Conservation (phyloP, 2,113 vertebrate genomes). For the Platysteira castanea region DNA sequence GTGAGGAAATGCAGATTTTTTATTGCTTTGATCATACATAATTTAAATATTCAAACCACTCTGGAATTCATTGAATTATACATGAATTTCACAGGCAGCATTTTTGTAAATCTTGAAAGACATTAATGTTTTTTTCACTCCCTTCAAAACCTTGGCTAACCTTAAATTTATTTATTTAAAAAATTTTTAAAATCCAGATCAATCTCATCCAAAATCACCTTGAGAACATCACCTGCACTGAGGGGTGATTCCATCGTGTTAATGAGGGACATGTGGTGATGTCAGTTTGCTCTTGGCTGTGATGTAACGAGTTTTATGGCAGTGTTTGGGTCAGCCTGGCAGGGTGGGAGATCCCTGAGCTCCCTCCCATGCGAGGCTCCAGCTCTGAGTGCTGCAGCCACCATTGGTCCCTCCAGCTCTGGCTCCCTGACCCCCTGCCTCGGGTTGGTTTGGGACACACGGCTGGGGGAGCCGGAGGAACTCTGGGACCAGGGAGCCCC, state of each 20-base stretch:
- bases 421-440: background rate
- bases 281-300: background rate
- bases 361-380: fast-evolving
- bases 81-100: constrained; percentile 53
- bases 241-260: fast-evolving
- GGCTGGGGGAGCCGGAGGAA: background rate
- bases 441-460: background rate
- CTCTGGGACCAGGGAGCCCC: background rate
- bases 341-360: background rate
- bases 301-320: fast-evolving
- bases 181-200: background rate
- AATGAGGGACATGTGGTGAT: background rate
- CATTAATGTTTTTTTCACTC: background rate
- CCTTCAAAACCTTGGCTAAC: background rate
- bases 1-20: constrained; percentile 70
- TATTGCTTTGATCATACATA: constrained; percentile 65
- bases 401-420: background rate
- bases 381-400: fast-evolving
- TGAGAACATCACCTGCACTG: fast-evolving
- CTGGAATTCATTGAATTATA: constrained; percentile 56
- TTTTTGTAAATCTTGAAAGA: constrained; percentile 17
- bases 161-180: background rate
- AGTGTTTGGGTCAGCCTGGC: background rate
- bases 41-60: constrained; percentile 76
- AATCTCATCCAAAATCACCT: background rate